A percentile compares a stretch with the other conserved stretches of the same genome.
phyloP scores from a whole-genome alignment of 2,888 invertebrate species.

The Dryadula phaetusa region DNA sequence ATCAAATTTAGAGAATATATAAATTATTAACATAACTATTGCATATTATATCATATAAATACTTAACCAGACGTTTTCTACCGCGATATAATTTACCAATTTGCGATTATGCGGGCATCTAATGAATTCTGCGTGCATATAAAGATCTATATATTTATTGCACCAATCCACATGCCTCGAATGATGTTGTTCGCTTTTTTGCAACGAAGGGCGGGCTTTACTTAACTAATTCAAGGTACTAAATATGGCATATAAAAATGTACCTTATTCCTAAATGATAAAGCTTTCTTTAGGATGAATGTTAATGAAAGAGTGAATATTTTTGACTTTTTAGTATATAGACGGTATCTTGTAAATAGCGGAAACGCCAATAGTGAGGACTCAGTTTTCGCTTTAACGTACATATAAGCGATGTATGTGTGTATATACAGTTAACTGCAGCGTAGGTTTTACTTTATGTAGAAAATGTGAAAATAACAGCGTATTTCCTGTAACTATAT shows the following conservation, averaged over 20 bases:
- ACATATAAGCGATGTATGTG: neutral
- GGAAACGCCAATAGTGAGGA: slow-evolving; percentile 14
- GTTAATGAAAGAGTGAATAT: slow-evolving; percentile 17
- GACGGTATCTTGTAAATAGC: neutral
- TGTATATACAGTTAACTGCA: neutral
- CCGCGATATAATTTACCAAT: slow-evolving; percentile 39
- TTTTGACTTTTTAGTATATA: slow-evolving; percentile 23
- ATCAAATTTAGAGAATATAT: no score
- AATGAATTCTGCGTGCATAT: slow-evolving; percentile 32
- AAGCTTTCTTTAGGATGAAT: neutral
- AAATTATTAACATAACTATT: no score
- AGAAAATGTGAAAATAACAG: slow-evolving; percentile 12
- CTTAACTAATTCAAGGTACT: slow-evolving; percentile 20
- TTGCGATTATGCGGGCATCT: slow-evolving; percentile 43
- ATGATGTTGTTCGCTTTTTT: slow-evolving; percentile 45
- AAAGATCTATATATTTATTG: slow-evolving; percentile 43
- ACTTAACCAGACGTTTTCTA: slow-evolving; percentile 13
- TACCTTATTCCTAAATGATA: slow-evolving; percentile 6
- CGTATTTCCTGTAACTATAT: slow-evolving; percentile 6
- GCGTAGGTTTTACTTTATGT: slow-evolving; percentile 7
- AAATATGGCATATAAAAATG: neutral
- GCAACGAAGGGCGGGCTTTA: slow-evolving; percentile 47
- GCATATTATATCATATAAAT: neutral
- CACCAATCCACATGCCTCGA: slow-evolving; percentile 48
- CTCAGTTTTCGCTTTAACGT: neutral